Percentiles rank a stretch among this genome's conserved stretches.
Conservation (phyloP, 2,888 invertebrate species). For the Acanthosepion esculentum region DNA sequence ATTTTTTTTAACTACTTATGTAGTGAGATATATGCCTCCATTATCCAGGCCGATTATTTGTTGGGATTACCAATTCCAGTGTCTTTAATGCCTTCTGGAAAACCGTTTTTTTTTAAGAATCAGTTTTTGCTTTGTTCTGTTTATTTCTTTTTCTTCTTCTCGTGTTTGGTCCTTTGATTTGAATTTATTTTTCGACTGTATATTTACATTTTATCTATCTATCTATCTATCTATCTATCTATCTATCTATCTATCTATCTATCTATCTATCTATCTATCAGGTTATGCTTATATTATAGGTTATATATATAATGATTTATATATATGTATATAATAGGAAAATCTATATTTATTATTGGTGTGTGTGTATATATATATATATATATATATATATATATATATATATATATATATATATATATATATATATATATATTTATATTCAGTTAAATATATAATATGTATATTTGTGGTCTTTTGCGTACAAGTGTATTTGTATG, state of each 20-base stretch:
- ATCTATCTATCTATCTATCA: background rate
- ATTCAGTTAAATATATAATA: background rate
- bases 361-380: background rate
- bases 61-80: background rate
- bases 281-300: too few relatives aligned
- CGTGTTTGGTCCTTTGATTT: background rate
- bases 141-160: too few relatives aligned
- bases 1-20: background rate
- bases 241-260: background rate
- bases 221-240: background rate
- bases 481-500: background rate
- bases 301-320: too few relatives aligned
- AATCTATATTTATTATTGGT: too few relatives aligned
- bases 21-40: background rate
- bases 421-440: background rate
- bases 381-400: constrained; percentile 2
- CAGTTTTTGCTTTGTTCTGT: background rate
- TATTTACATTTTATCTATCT: background rate
- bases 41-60: background rate
- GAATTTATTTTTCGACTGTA: background rate
- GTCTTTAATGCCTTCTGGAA: background rate
- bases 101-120: background rate
- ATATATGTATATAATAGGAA: too few relatives aligned
- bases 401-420: background rate
- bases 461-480: background rate